A percentile compares a stretch with the other conserved stretches of the same genome.
phyloP scores from a whole-genome alignment of 2,113 vertebrate genomes.

The Tupaia tana region DNA sequence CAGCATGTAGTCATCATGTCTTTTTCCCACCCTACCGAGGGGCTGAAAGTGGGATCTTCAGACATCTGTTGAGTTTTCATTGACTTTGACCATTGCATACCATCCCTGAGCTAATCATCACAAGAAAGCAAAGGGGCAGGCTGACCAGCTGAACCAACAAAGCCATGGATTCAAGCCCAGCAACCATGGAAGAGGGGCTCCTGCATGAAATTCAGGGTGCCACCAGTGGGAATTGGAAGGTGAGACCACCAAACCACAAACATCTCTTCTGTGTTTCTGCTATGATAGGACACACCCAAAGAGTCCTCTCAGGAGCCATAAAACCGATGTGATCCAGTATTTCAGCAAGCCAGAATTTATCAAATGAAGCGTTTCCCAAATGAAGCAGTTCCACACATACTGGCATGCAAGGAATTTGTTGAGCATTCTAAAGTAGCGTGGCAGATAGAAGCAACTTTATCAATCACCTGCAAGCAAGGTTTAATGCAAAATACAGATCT shows the following conservation, averaged over 20 bases:
- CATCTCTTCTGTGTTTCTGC: not conserved
- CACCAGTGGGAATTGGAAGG: not conserved
- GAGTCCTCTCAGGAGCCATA: not conserved
- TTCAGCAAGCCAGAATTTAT: not conserved
- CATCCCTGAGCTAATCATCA: not conserved
- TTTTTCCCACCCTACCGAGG: not conserved
- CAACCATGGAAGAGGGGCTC: not conserved
- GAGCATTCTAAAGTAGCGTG: not conserved
- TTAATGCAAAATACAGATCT: conserved; percentile 16
- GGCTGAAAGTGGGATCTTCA: not conserved
- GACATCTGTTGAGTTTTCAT: not conserved
- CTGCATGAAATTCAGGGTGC: not conserved
- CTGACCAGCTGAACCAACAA: not conserved
- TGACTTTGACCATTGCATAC: not conserved
- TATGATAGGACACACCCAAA: not conserved
- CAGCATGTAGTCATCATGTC: not conserved
- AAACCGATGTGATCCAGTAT: not conserved
- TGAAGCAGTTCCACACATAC: not conserved
- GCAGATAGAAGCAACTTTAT: not conserved
- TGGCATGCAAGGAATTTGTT: not conserved
- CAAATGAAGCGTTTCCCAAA: not conserved
- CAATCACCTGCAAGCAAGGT: not conserved
- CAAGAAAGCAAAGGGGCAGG: not conserved
- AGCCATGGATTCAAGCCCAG: not conserved
- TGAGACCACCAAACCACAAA: not conserved